These are phyloP conservation scores for Grapholita molesta DNA, from an alignment of 1,140 invertebrate genomes.

Conservation along the genomic window DNA sequence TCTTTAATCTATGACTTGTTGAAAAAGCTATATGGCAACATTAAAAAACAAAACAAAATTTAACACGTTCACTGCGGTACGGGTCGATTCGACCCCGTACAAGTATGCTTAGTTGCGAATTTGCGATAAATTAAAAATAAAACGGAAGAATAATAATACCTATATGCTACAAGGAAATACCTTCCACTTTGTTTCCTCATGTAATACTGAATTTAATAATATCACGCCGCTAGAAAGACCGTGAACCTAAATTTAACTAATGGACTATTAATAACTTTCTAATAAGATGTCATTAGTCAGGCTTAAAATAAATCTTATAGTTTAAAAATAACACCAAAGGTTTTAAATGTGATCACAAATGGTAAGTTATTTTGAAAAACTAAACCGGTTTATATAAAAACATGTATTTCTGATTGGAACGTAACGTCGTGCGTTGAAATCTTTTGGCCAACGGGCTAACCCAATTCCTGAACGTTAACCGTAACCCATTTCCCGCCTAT, in stretches of 20 bases:
- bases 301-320: neutral
- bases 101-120: too few species aligned
- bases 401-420: neutral
- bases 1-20: neutral
- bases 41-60: too few species aligned
- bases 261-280: neutral
- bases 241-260: neutral
- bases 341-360: too few species aligned
- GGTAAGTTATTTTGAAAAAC: too few species aligned
- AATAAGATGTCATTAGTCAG: neutral
- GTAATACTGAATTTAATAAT: neutral
- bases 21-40: too few species aligned
- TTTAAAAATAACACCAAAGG: neutral
- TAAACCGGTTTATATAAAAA: neutral
- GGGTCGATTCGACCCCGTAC: too few species aligned
- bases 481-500: slow-evolving; percentile 7
- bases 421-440: slow-evolving; percentile 10
- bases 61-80: too few species aligned
- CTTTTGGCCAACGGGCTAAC: slow-evolving; percentile 11
- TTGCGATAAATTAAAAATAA: neutral
- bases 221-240: neutral
- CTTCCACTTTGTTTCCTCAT: neutral
- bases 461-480: slow-evolving; percentile 11
- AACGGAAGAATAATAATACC: neutral
- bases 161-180: neutral